Evolutionary conservation across 2,797 vertebrate genomes (phyloP).

Genomic region (Sebastes taczanowskii): DNA sequence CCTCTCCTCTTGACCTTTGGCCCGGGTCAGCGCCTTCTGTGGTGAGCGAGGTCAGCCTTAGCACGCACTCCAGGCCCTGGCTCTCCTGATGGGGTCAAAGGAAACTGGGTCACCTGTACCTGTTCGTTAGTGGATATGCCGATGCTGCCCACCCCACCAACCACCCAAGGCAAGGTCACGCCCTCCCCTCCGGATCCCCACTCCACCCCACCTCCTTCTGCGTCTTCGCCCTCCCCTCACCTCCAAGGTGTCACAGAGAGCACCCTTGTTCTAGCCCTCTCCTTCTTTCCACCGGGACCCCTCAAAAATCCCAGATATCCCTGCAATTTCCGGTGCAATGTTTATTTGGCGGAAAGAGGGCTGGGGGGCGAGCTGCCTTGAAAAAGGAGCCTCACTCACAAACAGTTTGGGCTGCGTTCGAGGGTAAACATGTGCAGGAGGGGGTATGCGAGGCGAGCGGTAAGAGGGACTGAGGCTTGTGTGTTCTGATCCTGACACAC

Average conservation of each 20-base stretch:
- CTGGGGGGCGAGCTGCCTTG: slow-evolving; percentile 38
- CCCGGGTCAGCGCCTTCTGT: not conserved
- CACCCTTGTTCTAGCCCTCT: slow-evolving; percentile 73
- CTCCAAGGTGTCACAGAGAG: slow-evolving; percentile 78
- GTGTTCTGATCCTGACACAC: slow-evolving; percentile 76
- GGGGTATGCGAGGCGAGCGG: slow-evolving; percentile 57
- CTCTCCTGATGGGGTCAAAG: slow-evolving; percentile 44
- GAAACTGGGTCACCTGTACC: slow-evolving; percentile 72
- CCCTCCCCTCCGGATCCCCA: slow-evolving; percentile 37
- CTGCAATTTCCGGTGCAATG: slow-evolving; percentile 85
- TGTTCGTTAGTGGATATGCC: slow-evolving; percentile 35
- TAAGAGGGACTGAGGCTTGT: slow-evolving; percentile 71
- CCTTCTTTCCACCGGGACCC: slow-evolving; percentile 77
- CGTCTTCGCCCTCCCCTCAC: slow-evolving; percentile 59
- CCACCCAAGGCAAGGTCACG: slow-evolving; percentile 53
- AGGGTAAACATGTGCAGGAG: slow-evolving; percentile 75
- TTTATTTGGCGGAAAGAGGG: slow-evolving; percentile 79
- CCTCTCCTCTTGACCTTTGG: slow-evolving; percentile 38
- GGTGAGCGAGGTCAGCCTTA: slow-evolving; percentile 22
- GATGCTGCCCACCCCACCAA: slow-evolving; percentile 40
- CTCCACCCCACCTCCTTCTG: not conserved
- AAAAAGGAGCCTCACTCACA: slow-evolving; percentile 78
- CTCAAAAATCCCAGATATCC: slow-evolving; percentile 86
- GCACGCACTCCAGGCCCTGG: slow-evolving; percentile 12
- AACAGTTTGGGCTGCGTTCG: slow-evolving; percentile 71